Evolutionary conservation across 2,113 vertebrate genomes (phyloP), one percentile per base, ranked within the genome.

Genomic region (Pristiophorus japonicus): DNA sequence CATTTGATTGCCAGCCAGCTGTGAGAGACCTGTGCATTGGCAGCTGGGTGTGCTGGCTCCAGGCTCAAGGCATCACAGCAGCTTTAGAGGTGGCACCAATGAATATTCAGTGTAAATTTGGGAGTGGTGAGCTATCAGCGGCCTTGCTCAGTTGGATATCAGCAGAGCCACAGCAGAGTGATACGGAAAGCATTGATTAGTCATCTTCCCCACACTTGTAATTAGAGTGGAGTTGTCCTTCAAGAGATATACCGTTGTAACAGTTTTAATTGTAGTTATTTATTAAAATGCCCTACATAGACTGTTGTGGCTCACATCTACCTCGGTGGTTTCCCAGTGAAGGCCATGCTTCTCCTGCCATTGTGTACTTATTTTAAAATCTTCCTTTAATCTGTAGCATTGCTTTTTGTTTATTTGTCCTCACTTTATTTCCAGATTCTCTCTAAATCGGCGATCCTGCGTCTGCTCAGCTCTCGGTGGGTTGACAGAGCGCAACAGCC

Each of bases 141-240:
- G 27, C 38, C 42, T 12, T 94, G 42, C 66, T 30, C 65, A 94
- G 65, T 24, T 47, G 65, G 66, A 70, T 47, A 67, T 8, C 38
- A 34, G 30, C 59, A 91, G 59, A n/a, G 18, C 14, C 65, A 70
- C 65, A 70, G 63, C 45, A 51, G 27, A 30, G n/a, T 63, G 62
- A 65, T 24, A 94, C 30, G 65, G 20, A 94, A 55, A 94, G 42
- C 24, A 18, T 30, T 51, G 51, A 65, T 94, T 67, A 67, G 3
- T 94, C 92, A 70, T 70, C 66, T 47, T 70, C 47, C 66, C 66
- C 42, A 94, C 65, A 67, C 38, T 66, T 67, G 24, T 70, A 94
- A 94, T 94, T 94, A 94, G 65, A 65, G 92, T 94, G 92, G 62
- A 94, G 92, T 27, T 45, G 38, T 67, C 16, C 92, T 67, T 94